Conservation (phyloP, 2,797 vertebrate genomes). For the Alfaro cultratus region DNA sequence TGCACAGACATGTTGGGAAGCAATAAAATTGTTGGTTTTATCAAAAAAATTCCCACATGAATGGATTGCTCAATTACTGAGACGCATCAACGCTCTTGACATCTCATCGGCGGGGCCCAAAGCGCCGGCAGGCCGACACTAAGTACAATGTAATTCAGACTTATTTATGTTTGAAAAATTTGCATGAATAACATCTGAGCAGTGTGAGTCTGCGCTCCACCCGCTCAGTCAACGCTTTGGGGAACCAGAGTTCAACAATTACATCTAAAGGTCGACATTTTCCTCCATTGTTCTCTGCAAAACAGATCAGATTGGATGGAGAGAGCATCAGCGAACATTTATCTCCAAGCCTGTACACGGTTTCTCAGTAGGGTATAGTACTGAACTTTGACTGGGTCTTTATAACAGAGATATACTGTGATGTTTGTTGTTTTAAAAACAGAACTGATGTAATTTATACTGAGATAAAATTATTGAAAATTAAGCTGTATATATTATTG, state of each 20-base stretch:
- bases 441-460: not conserved
- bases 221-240: not conserved
- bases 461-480: not conserved
- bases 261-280: not conserved
- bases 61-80: not conserved
- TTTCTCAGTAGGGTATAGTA: not conserved
- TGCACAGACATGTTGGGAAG: conserved; percentile 42
- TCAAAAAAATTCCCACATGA: not conserved
- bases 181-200: not conserved
- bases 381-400: not conserved
- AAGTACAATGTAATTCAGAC: not conserved
- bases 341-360: not conserved
- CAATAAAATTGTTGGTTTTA: conserved; percentile 10
- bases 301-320: not conserved
- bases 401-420: not conserved
- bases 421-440: not conserved
- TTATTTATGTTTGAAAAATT: not conserved
- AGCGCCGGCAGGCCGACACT: not conserved
- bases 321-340: not conserved
- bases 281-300: not conserved
- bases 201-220: not conserved
- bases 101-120: not conserved
- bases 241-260: not conserved
- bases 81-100: not conserved
- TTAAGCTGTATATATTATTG: not conserved